A percentile compares a stretch with the other conserved stretches of the same genome.
phyloP scores from a whole-genome alignment of 1,140 invertebrate genomes.

The Cydia fagiglandana region DNA sequence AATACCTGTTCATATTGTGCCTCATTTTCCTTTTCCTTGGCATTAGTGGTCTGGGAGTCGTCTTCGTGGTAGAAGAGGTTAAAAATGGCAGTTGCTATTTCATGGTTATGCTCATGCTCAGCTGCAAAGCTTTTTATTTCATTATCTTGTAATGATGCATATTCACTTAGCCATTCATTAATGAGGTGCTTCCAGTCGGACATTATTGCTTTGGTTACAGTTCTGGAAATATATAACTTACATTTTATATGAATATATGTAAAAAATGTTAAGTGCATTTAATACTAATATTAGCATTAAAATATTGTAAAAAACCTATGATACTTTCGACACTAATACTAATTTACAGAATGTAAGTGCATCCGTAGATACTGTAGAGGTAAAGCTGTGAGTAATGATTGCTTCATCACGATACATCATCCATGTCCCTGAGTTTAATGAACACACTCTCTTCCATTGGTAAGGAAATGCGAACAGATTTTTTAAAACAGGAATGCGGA shows the following conservation, averaged over 20 bases:
- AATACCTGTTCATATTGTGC: slow-evolving; percentile 57
- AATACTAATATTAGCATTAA: neutral
- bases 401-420: slow-evolving; percentile 9
- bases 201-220: slow-evolving; percentile 74
- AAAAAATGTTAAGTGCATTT: neutral
- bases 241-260: neutral
- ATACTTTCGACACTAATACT: neutral
- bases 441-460: neutral
- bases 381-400: neutral
- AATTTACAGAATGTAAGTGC: neutral
- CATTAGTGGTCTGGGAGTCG: slow-evolving; percentile 44
- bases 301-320: neutral
- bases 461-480: neutral
- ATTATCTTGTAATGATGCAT: slow-evolving; percentile 84
- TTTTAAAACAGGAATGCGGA: too few relatives aligned
- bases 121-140: slow-evolving; percentile 89
- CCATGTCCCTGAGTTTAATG: neutral
- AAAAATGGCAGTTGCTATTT: slow-evolving; percentile 85
- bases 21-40: slow-evolving; percentile 47
- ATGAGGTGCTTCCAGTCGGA: slow-evolving; percentile 85
- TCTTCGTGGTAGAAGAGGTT: slow-evolving; percentile 63
- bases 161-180: slow-evolving; percentile 89
- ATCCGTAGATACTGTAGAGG: neutral
- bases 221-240: neutral
- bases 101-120: slow-evolving; percentile 88